Percentiles rank a stretch among this genome's conserved stretches.
These are phyloP conservation scores for Procavia capensis DNA, from an alignment of 2,113 vertebrate species.

Conservation along the genomic window DNA sequence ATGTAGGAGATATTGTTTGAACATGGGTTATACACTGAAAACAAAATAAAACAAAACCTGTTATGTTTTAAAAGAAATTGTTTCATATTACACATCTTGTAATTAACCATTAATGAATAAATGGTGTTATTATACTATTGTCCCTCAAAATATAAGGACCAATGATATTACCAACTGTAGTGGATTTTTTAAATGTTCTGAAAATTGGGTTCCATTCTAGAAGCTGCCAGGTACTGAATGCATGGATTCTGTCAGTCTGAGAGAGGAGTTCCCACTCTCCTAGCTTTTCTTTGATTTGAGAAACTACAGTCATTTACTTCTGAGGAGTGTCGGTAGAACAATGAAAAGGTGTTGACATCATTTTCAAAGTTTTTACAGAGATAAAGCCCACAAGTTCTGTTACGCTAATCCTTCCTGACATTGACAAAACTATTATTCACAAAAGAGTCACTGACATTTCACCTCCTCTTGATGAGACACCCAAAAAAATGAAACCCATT, in stretches of 20 bases:
- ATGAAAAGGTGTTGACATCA: background rate
- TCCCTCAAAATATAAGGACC: background rate
- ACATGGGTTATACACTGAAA: background rate
- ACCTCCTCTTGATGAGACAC: too few relatives aligned
- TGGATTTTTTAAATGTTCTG: background rate
- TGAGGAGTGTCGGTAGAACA: background rate
- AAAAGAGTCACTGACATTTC: too few relatives aligned
- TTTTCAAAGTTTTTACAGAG: background rate
- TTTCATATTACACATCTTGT: background rate
- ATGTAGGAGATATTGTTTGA: background rate
- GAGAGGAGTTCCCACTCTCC: background rate
- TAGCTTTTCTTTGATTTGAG: background rate
- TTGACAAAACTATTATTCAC: background rate
- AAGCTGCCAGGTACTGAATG: background rate
- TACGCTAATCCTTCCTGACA: background rate
- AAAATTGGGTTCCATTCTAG: conserved; percentile 22
- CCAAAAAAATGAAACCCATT: background rate
- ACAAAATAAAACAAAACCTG: background rate
- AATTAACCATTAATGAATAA: background rate
- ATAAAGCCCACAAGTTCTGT: background rate
- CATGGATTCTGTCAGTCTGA: background rate
- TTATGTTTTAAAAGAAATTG: background rate
- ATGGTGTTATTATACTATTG: background rate
- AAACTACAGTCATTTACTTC: background rate
- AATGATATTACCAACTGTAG: background rate